Percentiles rank a stretch among this genome's conserved stretches.
These are phyloP conservation scores for Danaus plexippus DNA, from an alignment of 1,140 invertebrate genomes.

Conservation along the genomic window DNA sequence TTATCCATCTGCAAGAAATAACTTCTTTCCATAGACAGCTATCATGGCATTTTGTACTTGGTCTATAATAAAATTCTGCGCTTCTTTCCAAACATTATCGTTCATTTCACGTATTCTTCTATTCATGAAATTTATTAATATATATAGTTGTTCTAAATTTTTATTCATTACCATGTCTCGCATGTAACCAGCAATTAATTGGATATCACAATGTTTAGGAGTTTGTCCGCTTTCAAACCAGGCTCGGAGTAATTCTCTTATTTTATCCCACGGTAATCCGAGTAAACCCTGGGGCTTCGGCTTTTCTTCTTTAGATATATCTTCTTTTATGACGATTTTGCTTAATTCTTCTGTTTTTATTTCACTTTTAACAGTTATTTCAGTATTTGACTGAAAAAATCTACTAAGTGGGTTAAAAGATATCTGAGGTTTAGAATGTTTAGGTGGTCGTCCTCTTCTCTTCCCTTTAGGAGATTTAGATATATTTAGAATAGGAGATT, in stretches of 20 bases:
- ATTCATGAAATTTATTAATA: constrained; percentile 53
- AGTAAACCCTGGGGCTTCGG: constrained; percentile 34
- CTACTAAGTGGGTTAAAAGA: constrained; percentile 38
- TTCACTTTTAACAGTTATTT: constrained; percentile 21
- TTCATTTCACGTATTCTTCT: constrained; percentile 44
- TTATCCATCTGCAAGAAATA: constrained; percentile 19
- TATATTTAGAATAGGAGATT: constrained; percentile 34
- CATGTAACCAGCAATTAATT: constrained; percentile 61
- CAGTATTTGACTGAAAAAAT: constrained; percentile 33
- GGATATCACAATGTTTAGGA: constrained; percentile 66
- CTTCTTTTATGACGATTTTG: constrained; percentile 3
- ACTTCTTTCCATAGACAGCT: constrained; percentile 58
- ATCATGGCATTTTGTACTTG: constrained; percentile 64
- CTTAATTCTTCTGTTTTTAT: background rate
- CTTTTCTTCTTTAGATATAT: constrained; percentile 20
- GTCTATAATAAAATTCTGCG: constrained; percentile 41
- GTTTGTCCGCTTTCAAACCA: constrained; percentile 65
- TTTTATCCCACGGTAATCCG: constrained; percentile 55
- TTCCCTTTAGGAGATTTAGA: constrained; percentile 36
- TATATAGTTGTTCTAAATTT: constrained; percentile 58
- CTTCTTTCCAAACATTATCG: constrained; percentile 45
- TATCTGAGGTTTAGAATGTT: constrained; percentile 30
- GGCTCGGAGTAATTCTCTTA: constrained; percentile 61
- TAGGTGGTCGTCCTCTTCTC: constrained; percentile 56
- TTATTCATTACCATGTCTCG: constrained; percentile 57